These are phyloP conservation scores for Coreius guichenoti DNA, from an alignment of 2,797 vertebrate species.

Conservation along the genomic window DNA sequence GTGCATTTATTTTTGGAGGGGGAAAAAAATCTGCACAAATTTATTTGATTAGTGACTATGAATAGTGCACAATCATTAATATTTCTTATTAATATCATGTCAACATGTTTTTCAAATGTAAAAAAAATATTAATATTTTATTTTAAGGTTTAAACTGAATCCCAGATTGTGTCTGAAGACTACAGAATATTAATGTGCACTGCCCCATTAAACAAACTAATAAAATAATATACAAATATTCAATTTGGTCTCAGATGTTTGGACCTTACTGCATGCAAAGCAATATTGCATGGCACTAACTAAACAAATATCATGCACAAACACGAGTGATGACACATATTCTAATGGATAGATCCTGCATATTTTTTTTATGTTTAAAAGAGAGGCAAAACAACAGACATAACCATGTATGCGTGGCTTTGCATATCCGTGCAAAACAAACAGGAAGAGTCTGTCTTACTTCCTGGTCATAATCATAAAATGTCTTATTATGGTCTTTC, in stretches of 20 bases:
- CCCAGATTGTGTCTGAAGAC: background rate
- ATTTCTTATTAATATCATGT: background rate
- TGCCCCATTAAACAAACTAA: background rate
- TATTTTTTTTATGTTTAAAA: background rate
- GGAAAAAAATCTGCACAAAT: background rate
- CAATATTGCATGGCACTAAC: background rate
- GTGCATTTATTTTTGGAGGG: background rate
- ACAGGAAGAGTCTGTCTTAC: slow-evolving; percentile 53
- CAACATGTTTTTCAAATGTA: background rate
- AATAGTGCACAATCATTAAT: background rate
- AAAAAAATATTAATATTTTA: background rate
- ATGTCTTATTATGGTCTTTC: slow-evolving; percentile 38
- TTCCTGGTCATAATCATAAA: slow-evolving; percentile 54
- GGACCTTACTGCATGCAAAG: background rate
- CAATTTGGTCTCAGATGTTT: background rate
- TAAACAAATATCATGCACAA: slow-evolving; percentile 1
- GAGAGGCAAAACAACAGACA: slow-evolving; percentile 10
- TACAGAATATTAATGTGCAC: background rate
- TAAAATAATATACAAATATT: background rate
- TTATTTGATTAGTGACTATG: background rate
- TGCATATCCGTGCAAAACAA: slow-evolving; percentile 37
- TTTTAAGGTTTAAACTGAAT: background rate
- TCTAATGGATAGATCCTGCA: background rate
- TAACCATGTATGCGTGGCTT: slow-evolving; percentile 21
- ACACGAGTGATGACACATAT: background rate